A percentile compares a stretch with the other conserved stretches of the same genome.
Conservation (phyloP, 2,888 invertebrate species). For the Philonicus albiceps region DNA sequence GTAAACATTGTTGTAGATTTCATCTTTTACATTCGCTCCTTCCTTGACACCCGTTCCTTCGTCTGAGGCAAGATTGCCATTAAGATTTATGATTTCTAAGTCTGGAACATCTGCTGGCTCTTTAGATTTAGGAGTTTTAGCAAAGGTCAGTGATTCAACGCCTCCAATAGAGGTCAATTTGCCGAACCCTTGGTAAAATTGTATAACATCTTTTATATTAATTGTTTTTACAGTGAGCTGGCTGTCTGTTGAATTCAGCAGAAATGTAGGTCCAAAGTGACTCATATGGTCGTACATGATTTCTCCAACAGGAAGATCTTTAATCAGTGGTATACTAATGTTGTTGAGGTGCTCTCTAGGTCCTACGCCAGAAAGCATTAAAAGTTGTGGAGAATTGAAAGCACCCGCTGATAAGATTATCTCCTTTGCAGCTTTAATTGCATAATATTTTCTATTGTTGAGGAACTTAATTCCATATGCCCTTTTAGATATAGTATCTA, state of each 20-base stretch:
- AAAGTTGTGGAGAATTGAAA: slow-evolving; percentile 83
- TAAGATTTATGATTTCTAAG: slow-evolving; percentile 71
- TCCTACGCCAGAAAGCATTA: slow-evolving; percentile 83
- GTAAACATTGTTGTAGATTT: slow-evolving; percentile 68
- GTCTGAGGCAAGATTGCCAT: slow-evolving; percentile 71
- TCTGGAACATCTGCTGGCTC: slow-evolving; percentile 72
- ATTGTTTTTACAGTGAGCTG: slow-evolving; percentile 31
- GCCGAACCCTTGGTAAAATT: slow-evolving; percentile 61
- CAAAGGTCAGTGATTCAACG: slow-evolving; percentile 73
- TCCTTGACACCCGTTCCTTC: slow-evolving; percentile 66
- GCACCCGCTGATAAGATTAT: slow-evolving; percentile 85
- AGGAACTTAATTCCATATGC: slow-evolving; percentile 74
- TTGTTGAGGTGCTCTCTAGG: slow-evolving; percentile 64
- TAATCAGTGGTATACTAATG: slow-evolving; percentile 67
- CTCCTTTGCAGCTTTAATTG: slow-evolving; percentile 73
- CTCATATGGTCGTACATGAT: slow-evolving; percentile 66
- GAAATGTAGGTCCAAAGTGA: slow-evolving; percentile 50
- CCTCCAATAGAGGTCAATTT: slow-evolving; percentile 68
- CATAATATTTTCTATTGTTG: slow-evolving; percentile 63
- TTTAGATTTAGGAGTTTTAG: slow-evolving; percentile 67
- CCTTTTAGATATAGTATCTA: slow-evolving; percentile 68
- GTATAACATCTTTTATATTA: slow-evolving; percentile 17
- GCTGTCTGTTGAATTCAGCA: slow-evolving; percentile 48
- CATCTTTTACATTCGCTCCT: slow-evolving; percentile 68
- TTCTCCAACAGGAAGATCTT: slow-evolving; percentile 72